Evolutionary conservation across 2,113 vertebrate genomes (phyloP).

Genomic region (Herpetotheres cachinnans): DNA sequence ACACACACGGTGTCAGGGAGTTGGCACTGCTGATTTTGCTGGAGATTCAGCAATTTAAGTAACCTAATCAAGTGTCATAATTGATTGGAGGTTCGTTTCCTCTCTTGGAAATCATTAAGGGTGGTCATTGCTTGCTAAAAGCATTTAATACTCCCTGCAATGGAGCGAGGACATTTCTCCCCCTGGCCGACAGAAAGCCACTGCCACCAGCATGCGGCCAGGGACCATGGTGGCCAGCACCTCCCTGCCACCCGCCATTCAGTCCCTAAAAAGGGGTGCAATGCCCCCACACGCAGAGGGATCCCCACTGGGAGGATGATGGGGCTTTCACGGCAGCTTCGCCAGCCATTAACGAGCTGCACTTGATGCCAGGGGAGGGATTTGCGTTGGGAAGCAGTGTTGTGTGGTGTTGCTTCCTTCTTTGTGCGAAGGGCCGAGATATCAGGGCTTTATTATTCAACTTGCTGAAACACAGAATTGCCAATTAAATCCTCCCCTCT

Average conservation of each 20-base stretch:
- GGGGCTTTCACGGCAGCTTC: slow-evolving; percentile 64
- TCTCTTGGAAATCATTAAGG: slow-evolving; percentile 69
- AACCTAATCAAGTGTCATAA: slow-evolving; percentile 71
- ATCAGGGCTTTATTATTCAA: not conserved
- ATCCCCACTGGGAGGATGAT: slow-evolving; percentile 64
- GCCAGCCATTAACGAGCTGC: slow-evolving; percentile 74
- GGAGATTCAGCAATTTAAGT: slow-evolving; percentile 62
- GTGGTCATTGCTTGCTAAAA: slow-evolving; percentile 62
- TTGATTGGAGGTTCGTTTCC: slow-evolving; percentile 75
- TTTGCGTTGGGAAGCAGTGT: slow-evolving; percentile 38
- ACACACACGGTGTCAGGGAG: not conserved
- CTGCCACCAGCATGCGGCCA: slow-evolving; percentile 72
- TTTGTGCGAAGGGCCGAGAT: slow-evolving; percentile 2
- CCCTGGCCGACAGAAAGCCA: slow-evolving; percentile 69
- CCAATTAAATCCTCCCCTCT: slow-evolving; percentile 36
- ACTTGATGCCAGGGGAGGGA: slow-evolving; percentile 72
- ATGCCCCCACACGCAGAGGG: slow-evolving; percentile 71
- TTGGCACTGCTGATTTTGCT: slow-evolving; percentile 56
- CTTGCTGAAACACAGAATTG: not conserved
- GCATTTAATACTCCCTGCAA: slow-evolving; percentile 71
- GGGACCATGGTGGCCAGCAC: slow-evolving; percentile 1
- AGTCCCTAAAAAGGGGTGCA: slow-evolving; percentile 63
- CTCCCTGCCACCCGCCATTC: slow-evolving; percentile 71
- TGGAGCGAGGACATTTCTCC: slow-evolving; percentile 66
- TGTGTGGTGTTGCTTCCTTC: not conserved